These are phyloP conservation scores for Sitta europaea DNA, from an alignment of 2,113 vertebrate genomes.

Conservation along the genomic window DNA sequence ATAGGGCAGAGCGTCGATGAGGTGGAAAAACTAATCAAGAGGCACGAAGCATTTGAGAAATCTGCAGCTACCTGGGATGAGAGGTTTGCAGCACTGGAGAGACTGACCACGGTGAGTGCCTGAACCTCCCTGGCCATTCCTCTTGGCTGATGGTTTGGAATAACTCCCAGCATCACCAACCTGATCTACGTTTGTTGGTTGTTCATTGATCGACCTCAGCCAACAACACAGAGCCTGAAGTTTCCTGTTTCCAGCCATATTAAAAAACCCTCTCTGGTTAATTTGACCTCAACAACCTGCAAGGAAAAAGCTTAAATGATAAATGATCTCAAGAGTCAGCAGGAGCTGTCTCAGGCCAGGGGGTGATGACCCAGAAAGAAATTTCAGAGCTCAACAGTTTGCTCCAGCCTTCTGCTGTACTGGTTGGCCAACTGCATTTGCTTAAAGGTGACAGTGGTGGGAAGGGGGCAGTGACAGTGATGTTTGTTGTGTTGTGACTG, in stretches of 20 bases:
- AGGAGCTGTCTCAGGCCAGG: background rate
- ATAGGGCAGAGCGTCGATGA: slow-evolving; percentile 93
- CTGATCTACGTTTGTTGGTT: accelerated
- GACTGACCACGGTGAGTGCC: slow-evolving; percentile 87
- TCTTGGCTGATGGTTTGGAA: background rate
- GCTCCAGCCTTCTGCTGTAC: background rate
- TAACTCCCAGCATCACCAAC: background rate
- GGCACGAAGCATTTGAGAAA: slow-evolving; percentile 96
- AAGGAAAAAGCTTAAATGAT: background rate
- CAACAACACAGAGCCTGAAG: background rate
- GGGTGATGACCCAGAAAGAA: background rate
- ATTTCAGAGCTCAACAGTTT: background rate
- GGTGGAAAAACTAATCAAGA: slow-evolving; percentile 95
- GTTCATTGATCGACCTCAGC: background rate
- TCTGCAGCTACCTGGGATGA: slow-evolving; percentile 97
- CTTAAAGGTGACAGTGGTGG: background rate
- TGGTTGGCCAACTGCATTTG: background rate
- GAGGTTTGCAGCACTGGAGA: slow-evolving; percentile 90
- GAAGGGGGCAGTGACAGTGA: accelerated
- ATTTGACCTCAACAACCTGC: background rate
- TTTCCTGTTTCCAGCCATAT: background rate
- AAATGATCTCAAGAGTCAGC: background rate
- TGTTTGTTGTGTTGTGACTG: background rate
- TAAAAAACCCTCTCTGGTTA: background rate
- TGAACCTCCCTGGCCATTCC: background rate